Evolutionary conservation across 2,888 invertebrate genomes (phyloP).

Genomic region (Leucophenga montana): DNA sequence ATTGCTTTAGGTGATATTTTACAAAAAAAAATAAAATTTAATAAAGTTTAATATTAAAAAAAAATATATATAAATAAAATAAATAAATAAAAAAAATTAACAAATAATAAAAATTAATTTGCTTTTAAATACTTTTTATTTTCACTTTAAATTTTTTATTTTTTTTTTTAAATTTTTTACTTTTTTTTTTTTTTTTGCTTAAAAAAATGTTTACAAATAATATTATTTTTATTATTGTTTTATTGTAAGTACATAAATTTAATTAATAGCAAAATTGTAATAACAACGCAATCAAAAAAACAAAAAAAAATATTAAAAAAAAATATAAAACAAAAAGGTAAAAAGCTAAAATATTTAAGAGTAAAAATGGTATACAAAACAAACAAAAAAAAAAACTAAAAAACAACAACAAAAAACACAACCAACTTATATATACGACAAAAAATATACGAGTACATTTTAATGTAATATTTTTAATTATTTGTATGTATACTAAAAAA

Average conservation of each 20-base stretch:
- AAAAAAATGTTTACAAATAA: constrained; percentile 39
- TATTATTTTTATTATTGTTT: constrained; percentile 61
- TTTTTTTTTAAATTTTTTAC: constrained; percentile 50
- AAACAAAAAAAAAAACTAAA: constrained; percentile 44
- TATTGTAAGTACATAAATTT: constrained; percentile 51
- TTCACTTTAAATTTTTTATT: no score
- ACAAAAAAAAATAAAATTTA: constrained; percentile 56
- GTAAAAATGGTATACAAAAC: constrained; percentile 55
- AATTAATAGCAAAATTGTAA: constrained; percentile 73
- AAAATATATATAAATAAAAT: constrained; percentile 53
- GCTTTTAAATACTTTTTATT: constrained; percentile 35
- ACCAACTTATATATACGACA: constrained; percentile 69
- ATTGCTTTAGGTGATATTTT: constrained; percentile 71
- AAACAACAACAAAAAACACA: constrained; percentile 45
- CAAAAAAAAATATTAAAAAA: no score
- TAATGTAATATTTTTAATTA: constrained; percentile 72
- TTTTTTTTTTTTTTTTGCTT: constrained; percentile 44
- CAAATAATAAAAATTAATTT: constrained; percentile 5
- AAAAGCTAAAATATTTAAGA: constrained; percentile 40
- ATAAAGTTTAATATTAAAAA: constrained; percentile 35
- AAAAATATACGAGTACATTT: constrained; percentile 67
- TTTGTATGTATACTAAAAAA: constrained; percentile 72
- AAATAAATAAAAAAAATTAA: constrained; percentile 43
- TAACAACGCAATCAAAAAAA: constrained; percentile 66
- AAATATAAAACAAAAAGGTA: no score